Evolutionary conservation across 2,888 invertebrate species (phyloP).

Genomic region (Spatulosminthurus flaviceps): DNA sequence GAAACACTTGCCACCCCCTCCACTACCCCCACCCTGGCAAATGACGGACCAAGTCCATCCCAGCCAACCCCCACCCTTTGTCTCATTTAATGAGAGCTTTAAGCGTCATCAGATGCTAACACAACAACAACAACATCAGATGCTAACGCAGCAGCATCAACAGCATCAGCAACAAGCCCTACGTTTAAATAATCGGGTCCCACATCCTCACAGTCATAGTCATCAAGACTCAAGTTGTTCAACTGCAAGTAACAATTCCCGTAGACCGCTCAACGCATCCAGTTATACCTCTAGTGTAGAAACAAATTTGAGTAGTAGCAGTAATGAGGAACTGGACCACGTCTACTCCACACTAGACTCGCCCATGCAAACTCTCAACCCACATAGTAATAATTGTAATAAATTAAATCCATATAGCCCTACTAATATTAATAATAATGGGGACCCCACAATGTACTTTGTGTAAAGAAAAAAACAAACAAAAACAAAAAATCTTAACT

Average conservation of each 20-base stretch:
- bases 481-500: too few relatives aligned
- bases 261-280: slow-evolving; percentile 51
- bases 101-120: slow-evolving; percentile 41
- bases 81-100: slow-evolving; percentile 45
- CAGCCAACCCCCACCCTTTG: background rate
- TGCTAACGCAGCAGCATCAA: background rate
- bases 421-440: slow-evolving; percentile 44
- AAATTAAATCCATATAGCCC: slow-evolving; percentile 47
- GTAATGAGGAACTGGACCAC: slow-evolving; percentile 60
- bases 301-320: slow-evolving; percentile 51
- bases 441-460: slow-evolving; percentile 42
- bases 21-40: slow-evolving; percentile 19
- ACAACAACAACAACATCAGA: background rate
- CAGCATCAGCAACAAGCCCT: slow-evolving; percentile 13
- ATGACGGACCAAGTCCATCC: slow-evolving; percentile 15
- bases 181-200: slow-evolving; percentile 22
- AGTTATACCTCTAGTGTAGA: slow-evolving; percentile 60
- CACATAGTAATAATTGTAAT: background rate
- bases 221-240: slow-evolving; percentile 57
- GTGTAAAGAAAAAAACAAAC: too few relatives aligned
- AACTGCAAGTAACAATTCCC: slow-evolving; percentile 52
- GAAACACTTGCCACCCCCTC: slow-evolving; percentile 12
- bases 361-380: slow-evolving; percentile 54
- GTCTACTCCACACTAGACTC: slow-evolving; percentile 62
- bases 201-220: slow-evolving; percentile 46